Evolutionary conservation across 2,888 invertebrate species (phyloP), one percentile per base, ranked within the genome.

Genomic region (Gymnosoma rotundatum): DNA sequence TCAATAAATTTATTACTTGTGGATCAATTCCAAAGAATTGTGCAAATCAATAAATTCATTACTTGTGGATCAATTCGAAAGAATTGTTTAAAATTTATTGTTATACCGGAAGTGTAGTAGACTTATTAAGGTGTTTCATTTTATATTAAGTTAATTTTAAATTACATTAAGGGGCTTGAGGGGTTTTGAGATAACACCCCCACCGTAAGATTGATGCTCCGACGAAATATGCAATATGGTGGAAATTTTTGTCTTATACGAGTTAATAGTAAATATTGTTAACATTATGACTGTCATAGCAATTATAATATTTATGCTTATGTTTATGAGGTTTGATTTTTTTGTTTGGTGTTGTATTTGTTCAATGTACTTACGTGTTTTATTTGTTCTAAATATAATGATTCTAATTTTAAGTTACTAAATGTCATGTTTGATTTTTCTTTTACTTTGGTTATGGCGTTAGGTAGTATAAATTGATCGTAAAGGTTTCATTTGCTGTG

Each of bases 391-490:
- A 79, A 16, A 52, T 79, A 73, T 10, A 79, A 32, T n/a, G 48
- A 50, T 67, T 79, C 61, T 67, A 73, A 48, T 58, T 61, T 63
- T 42, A 63, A 63, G 45, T 63, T 63, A 32, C 7, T 58, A 36
- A 58, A 58, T 63, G 63, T 42, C 63, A 63, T 45, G 45, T 63
- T 63, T 25, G 69, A 69, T 56, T 70, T 54, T 75, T 80, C 76
- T 48, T 78, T 72, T 21, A 80, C 58, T 73, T 84, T 81, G 16
- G 78, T 81, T 20, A 85, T 70, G 16, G 78, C 25, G 52, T 85
- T 85, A 66, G 82, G 85, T 38, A 85, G 50, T 42, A 85, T 74
- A 67, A 85, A 64, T 67, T 82, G 69, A 52, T 85, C 82, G 25
- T 25, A 25, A 25, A 25, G 25, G 1, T 25, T 25, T 25, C 1